A percentile compares a stretch with the other conserved stretches of the same genome.
These are phyloP conservation scores for Nibea albiflora DNA, from an alignment of 2,113 vertebrate species.

Conservation along the genomic window DNA sequence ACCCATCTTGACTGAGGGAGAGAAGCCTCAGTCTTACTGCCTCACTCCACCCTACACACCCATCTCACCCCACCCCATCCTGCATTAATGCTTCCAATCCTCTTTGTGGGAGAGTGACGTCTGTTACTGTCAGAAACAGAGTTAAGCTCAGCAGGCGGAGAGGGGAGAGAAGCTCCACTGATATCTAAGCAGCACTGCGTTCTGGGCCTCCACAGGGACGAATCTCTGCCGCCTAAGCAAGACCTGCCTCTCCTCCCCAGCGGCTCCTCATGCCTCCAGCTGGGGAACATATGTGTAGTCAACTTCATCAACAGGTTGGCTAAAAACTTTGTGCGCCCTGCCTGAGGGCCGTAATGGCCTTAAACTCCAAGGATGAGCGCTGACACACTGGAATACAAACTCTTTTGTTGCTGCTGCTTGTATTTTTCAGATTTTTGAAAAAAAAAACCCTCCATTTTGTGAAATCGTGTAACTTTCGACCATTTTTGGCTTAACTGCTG, in stretches of 20 bases:
- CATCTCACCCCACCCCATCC: constrained; percentile 78
- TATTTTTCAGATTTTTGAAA: background rate
- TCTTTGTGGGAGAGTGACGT: constrained; percentile 88
- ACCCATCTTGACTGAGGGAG: constrained; percentile 26
- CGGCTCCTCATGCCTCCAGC: background rate
- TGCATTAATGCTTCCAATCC: constrained; percentile 86
- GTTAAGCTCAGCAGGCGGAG: constrained; percentile 81
- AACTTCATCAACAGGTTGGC: constrained; percentile 46
- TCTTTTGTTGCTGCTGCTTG: constrained; percentile 3
- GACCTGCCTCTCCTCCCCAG: constrained; percentile 32
- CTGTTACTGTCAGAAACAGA: constrained; percentile 86
- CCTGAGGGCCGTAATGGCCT: constrained; percentile 3
- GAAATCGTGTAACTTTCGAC: background rate
- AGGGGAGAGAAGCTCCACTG: constrained; percentile 68
- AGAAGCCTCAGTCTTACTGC: constrained; percentile 34
- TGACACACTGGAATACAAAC: constrained; percentile 46
- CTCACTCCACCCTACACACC: constrained; percentile 70
- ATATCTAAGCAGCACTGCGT: constrained; percentile 59
- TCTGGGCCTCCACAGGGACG: constrained; percentile 37
- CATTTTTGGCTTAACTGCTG: constrained; percentile 17
- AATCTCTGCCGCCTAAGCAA: constrained; percentile 29
- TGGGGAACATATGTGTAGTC: constrained; percentile 3
- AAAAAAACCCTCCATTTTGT: background rate
- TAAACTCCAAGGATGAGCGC: constrained; percentile 17
- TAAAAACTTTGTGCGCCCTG: background rate